Evolutionary conservation across 2,797 vertebrate species (phyloP).

Genomic region (Tachyglossus aculeatus): DNA sequence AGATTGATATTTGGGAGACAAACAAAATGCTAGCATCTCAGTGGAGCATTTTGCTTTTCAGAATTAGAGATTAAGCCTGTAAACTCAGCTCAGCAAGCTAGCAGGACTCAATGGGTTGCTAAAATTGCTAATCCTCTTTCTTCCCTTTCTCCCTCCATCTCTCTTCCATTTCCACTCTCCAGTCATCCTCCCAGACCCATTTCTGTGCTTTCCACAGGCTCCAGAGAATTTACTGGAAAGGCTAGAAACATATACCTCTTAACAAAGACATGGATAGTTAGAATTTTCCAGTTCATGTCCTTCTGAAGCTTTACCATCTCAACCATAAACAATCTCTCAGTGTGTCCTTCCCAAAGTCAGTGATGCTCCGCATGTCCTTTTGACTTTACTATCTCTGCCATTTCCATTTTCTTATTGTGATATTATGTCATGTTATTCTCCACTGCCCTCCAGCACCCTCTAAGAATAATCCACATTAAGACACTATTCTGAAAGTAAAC

Average conservation of each 20-base stretch:
- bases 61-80: conserved; percentile 8
- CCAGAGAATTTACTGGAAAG: conserved; percentile 30
- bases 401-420: no score
- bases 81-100: conserved; percentile 3
- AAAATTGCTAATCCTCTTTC: background rate
- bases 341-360: background rate
- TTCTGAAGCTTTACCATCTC: conserved; percentile 13
- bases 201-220: background rate
- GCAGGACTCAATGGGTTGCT: background rate
- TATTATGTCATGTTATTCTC: no score
- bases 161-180: no score
- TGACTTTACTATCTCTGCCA: background rate
- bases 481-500: no score
- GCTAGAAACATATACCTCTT: conserved; percentile 41
- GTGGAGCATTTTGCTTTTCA: background rate
- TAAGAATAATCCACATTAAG: no score
- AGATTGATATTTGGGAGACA: conserved; percentile 10
- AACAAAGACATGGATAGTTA: conserved; percentile 34
- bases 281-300: conserved; percentile 37
- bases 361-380: background rate
- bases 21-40: background rate
- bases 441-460: no score
- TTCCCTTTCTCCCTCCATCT: background rate
- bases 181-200: no score
- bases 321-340: conserved; percentile 16